Evolutionary conservation across 2,888 invertebrate species (phyloP), one percentile per base, ranked within the genome.

Genomic region (Hypomecis punctinalis): DNA sequence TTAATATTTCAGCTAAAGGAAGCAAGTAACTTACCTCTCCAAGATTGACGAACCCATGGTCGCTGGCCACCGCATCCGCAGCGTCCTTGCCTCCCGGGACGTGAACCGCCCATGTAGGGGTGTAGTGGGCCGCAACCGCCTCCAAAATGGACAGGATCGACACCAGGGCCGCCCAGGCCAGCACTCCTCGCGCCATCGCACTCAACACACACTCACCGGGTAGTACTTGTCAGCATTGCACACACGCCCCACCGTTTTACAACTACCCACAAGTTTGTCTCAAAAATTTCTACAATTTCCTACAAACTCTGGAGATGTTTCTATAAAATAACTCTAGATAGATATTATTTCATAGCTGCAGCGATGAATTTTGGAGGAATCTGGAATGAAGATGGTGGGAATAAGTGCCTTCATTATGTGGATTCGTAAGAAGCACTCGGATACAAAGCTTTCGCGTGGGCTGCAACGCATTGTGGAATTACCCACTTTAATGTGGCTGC

Each of bases 51-150:
- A 97, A 98, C 76, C 97, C 98, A 89, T 98, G 96, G 83, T 97
- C 96, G 71, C 83, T 86, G 63, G 98, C 98, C 49, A 98, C 95
- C 46, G 93, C 91, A 79, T 96, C 95, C 47, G 97, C 98, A 61
- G 94, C 94, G 46, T 93, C 90, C 73, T 94, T 94, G 61, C 95
- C 95, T 67, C 95, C 96, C 33, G 95, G 95, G 80, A 98, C 95
- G 82, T 97, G 96, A 65, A 97, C 96, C 68, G 97, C 98, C 97
- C 97, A 97, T 88, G 97, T 96, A 86, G 96, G 96, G 70, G 96
- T 96, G 86, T 94, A 97, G 82, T 96, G 95, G 58, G 88, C 86
- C 48, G 76, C 74, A 63, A 83, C 83, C 63, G 78, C 76, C 69
- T 84, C 84, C 76, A 85, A 67, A 73, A 82, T 68, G 62, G 77